These are phyloP conservation scores for Orthosia gracilis DNA, from an alignment of 2,888 invertebrate species.

Conservation along the genomic window DNA sequence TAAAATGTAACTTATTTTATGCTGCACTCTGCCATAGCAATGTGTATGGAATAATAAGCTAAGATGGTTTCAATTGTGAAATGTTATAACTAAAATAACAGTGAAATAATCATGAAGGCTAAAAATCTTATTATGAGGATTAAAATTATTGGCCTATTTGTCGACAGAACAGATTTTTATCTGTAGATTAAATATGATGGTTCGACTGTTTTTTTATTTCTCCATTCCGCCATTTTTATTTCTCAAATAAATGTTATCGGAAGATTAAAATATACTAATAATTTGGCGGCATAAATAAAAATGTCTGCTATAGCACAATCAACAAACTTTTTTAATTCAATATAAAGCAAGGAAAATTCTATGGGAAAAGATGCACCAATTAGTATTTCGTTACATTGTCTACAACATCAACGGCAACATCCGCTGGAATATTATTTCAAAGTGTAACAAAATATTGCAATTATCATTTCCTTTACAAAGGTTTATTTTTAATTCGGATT, in stretches of 20 bases:
- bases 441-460: conserved; percentile 52
- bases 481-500: conserved; percentile 51
- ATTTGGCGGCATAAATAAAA: no score
- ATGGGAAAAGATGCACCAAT: conserved; percentile 31
- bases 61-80: background rate
- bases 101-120: no score
- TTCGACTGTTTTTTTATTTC: no score
- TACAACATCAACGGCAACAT: conserved; percentile 27
- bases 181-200: no score
- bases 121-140: no score
- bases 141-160: no score
- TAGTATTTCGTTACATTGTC: conserved; percentile 47
- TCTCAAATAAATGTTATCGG: no score
- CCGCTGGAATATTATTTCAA: conserved; percentile 55
- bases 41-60: conserved; percentile 21
- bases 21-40: conserved; percentile 24
- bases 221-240: no score
- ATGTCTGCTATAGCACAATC: background rate
- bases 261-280: no score
- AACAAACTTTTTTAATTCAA: background rate
- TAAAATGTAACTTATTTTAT: conserved; percentile 63
- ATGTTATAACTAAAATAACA: background rate
- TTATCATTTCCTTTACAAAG: conserved; percentile 45
- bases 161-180: no score
- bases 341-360: background rate